Conservation (phyloP, 2,888 invertebrate genomes). For the Papilio demoleus region DNA sequence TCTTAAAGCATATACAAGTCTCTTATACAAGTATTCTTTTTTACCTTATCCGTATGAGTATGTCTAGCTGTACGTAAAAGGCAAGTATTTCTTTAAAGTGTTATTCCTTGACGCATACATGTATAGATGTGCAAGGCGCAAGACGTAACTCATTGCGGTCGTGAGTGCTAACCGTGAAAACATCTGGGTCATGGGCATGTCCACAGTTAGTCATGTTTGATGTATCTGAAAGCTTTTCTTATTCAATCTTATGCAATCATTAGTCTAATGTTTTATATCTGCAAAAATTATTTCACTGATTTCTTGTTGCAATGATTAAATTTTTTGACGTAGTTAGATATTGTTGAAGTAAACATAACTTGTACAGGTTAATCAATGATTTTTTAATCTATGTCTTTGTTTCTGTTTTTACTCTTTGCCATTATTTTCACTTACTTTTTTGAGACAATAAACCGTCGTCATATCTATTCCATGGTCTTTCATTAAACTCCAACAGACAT, state of each 20-base stretch:
- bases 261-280: background rate
- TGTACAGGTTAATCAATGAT: too few species aligned
- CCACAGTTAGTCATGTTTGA: background rate
- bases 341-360: too few species aligned
- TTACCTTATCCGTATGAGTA: background rate
- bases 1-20: background rate
- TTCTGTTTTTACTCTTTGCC: too few species aligned
- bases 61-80: background rate
- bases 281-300: background rate
- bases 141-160: background rate
- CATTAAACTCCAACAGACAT: too few species aligned
- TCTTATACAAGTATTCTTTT: background rate
- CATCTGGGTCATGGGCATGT: background rate
- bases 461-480: too few species aligned
- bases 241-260: background rate
- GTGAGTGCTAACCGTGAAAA: background rate
- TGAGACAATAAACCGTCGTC: too few species aligned
- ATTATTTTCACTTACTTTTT: too few species aligned
- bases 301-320: background rate
- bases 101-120: background rate
- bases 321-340: too few species aligned
- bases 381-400: too few species aligned
- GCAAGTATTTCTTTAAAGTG: background rate
- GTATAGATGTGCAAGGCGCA: background rate
- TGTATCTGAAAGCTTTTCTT: background rate